Base-by-base conservation (phyloP, 2,797 vertebrate genomes). In the Cephalopachus bancanus region DNA sequence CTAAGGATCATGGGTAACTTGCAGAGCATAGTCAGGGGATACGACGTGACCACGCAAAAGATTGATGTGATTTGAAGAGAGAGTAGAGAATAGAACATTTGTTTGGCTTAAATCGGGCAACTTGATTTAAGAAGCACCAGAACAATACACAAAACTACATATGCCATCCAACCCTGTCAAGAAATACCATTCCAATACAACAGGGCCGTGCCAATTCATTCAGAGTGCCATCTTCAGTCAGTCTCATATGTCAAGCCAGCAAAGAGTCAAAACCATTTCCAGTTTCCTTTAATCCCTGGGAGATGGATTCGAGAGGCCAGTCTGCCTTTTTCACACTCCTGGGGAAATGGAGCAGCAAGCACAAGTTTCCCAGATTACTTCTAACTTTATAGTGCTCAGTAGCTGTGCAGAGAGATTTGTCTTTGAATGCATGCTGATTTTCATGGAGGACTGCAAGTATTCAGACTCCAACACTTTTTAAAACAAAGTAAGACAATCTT, bases 61-160 rank as follows among this genome's bases (percentile, higher is more conserved):
- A 90, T 44, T 88, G 55, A 62, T 78, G 11, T 64, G 71, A 90
- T 94, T 67, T 95, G 71, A 95, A 94, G 33, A 84, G 83, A 64
- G 51, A 79, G 33, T 67, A 72, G 60, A 94, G 76, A 96, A 74
- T 60, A 51, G 74, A 89, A 96, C 95, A 97, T 89, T 96, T 93
- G 71, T 93, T 95, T 95, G 91, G 53, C 81, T 95, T 94, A 91
- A 97, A 96, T 94, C 97, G 94, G 90, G 74, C 89, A 97, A 96
- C 79, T 95, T 91, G 83, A 94, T 83, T 96, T 95, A 95, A 96
- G 94, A 97, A 96, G 93, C 60, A 89, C 60, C 80, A 96, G 93
- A 97, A 95, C 92, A 98, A 96, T 96, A 97, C 89, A 96, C 81
- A 94, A 91, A 97, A 92, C 94, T 96, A 79, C 90, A 94, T 95